Evolutionary conservation across 2,888 invertebrate species (phyloP).

Genomic region (Mythimna loreyi): DNA sequence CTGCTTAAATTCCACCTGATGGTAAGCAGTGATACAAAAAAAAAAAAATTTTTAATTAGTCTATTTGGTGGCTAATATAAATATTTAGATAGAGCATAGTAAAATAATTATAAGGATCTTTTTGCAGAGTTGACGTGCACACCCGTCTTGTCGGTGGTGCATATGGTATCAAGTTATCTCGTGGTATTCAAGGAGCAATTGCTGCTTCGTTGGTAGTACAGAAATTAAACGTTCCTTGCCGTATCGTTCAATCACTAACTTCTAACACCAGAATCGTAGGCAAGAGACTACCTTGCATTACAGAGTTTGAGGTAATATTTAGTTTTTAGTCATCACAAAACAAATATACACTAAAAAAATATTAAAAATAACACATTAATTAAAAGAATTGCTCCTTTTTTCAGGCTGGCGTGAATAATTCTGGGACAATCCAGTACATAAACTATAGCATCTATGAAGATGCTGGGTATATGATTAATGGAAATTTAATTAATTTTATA

Average conservation of each 20-base stretch:
- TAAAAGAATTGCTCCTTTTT: conserved; percentile 1
- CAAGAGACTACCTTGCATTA: conserved; percentile 85
- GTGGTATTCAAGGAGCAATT: conserved; percentile 88
- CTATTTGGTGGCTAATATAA: not conserved
- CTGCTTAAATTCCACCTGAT: too few relatives aligned
- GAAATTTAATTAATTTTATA: conserved; percentile 55
- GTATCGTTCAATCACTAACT: conserved; percentile 91
- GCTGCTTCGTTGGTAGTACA: conserved; percentile 92
- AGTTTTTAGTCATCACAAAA: not conserved
- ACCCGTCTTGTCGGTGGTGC: conserved; percentile 75
- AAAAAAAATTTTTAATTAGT: too few relatives aligned
- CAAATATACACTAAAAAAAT: too few relatives aligned
- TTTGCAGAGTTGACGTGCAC: conserved; percentile 92
- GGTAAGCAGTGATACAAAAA: too few relatives aligned
- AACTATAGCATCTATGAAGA: conserved; percentile 85
- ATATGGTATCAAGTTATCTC: conserved; percentile 94
- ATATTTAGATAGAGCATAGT: not conserved
- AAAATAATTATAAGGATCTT: not conserved
- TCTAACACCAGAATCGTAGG: conserved; percentile 91
- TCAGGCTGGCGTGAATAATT: conserved; percentile 74
- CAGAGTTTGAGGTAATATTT: conserved; percentile 85
- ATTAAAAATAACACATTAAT: too few relatives aligned
- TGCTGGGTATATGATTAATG: conserved; percentile 79
- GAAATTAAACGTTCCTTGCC: conserved; percentile 91
- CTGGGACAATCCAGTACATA: conserved; percentile 87